Percentiles rank a stretch among this genome's conserved stretches.
Evolutionary conservation across 1,140 invertebrate species (phyloP).

Genomic region (Elymnias hypermnestra): DNA sequence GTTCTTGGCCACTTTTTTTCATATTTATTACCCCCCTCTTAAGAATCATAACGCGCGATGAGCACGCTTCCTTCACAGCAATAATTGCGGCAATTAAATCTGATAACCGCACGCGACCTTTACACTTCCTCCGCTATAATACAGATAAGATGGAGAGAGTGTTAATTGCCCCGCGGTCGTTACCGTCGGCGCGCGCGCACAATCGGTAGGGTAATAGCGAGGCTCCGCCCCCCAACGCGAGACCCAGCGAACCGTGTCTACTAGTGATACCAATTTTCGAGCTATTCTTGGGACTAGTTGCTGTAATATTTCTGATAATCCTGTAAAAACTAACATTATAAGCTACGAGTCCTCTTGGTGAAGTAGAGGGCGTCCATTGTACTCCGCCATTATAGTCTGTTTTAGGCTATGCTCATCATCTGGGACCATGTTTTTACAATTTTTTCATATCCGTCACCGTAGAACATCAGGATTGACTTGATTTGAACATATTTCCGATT

Average conservation of each 20-base stretch:
- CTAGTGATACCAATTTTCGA: background rate
- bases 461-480: too few relatives aligned
- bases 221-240: constrained; percentile 33
- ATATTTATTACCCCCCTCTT: constrained; percentile 57
- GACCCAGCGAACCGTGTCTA: constrained; percentile 48
- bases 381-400: too few relatives aligned
- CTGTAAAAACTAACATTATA: too few relatives aligned
- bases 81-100: constrained; percentile 66
- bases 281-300: background rate
- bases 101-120: constrained; percentile 64
- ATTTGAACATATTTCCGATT: too few relatives aligned
- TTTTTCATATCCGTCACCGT: too few relatives aligned
- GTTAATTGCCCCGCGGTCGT: constrained; percentile 46
- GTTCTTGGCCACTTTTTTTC: constrained; percentile 18
- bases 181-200: constrained; percentile 33
- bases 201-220: constrained; percentile 45
- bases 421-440: too few relatives aligned
- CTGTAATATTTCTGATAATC: background rate
- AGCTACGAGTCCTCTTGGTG: too few relatives aligned
- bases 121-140: constrained; percentile 57
- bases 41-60: constrained; percentile 60
- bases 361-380: too few relatives aligned
- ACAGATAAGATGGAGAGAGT: constrained; percentile 48
- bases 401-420: too few relatives aligned
- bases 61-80: constrained; percentile 54